phyloP scores from a whole-genome alignment of 2,113 vertebrate species.

The Aleadryas rufinucha region DNA sequence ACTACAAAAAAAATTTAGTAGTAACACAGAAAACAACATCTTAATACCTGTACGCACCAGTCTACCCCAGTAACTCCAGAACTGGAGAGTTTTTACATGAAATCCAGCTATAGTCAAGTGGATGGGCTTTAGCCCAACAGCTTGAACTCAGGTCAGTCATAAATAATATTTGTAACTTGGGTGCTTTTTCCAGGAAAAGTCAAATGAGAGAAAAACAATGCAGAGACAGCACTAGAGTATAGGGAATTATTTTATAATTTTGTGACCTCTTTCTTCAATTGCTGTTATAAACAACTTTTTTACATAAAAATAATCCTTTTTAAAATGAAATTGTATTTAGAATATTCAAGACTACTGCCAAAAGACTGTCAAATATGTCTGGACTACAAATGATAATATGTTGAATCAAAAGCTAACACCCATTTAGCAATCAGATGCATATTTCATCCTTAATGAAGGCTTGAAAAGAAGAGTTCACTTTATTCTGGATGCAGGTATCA shows the following conservation, averaged over 20 bases:
- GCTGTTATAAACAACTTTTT: background rate
- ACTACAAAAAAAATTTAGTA: background rate
- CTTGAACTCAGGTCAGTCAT: background rate
- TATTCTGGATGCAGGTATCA: conserved; percentile 73
- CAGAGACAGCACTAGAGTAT: background rate
- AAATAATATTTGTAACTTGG: background rate
- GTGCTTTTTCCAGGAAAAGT: background rate
- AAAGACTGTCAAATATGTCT: background rate
- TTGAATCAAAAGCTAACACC: conserved; percentile 77
- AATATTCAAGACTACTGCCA: background rate
- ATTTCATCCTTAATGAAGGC: conserved; percentile 84
- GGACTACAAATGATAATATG: conserved; percentile 11
- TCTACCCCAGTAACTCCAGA: background rate
- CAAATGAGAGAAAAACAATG: background rate
- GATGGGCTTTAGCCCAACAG: background rate
- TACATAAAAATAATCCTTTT: background rate
- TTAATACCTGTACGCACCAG: background rate
- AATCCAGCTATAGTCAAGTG: background rate
- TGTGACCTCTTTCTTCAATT: background rate
- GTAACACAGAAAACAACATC: background rate
- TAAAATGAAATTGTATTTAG: background rate
- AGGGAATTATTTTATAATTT: background rate
- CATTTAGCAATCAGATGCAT: conserved; percentile 75
- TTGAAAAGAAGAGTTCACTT: conserved; percentile 78
- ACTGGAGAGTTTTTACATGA: background rate